Evolutionary conservation across 1,140 invertebrate species (phyloP).

Genomic region (Listronotus oregonensis): DNA sequence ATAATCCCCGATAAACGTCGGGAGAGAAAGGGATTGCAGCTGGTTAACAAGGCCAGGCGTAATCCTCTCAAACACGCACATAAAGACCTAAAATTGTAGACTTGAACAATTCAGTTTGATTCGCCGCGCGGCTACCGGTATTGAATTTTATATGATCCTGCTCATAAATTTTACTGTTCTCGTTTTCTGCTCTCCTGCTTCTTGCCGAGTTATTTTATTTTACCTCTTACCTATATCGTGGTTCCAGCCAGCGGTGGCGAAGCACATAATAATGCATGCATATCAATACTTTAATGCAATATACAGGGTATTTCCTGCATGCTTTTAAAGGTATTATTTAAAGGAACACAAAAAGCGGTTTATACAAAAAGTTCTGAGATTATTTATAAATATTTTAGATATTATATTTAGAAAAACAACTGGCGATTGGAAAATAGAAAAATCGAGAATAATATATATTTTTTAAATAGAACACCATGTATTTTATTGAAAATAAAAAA

Average conservation of each 20-base stretch:
- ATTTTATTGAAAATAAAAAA: no score
- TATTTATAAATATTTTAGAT: no score
- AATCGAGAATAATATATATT: no score
- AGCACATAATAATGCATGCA: no score
- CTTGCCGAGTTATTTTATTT: neutral
- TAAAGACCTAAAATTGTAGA: slow-evolving; percentile 46
- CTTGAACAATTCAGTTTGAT: slow-evolving; percentile 38
- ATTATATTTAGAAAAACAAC: no score
- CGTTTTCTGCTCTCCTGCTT: slow-evolving; percentile 10
- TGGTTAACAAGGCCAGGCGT: slow-evolving; percentile 38
- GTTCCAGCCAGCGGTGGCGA: slow-evolving; percentile 7
- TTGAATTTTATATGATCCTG: slow-evolving; percentile 42
- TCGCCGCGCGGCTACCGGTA: slow-evolving; percentile 43
- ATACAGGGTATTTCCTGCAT: no score
- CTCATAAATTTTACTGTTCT: slow-evolving; percentile 24
- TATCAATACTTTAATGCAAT: no score
- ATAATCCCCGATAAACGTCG: slow-evolving; percentile 42
- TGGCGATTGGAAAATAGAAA: no score
- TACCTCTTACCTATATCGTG: neutral
- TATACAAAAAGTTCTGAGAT: no score
- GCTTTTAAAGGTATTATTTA: no score
- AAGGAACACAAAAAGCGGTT: no score
- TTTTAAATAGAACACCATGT: no score
- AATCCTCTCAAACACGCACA: slow-evolving; percentile 45
- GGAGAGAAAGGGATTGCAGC: slow-evolving; percentile 38